Base-by-base conservation (phyloP, 64 coral and sea anemone species). In the Stichodactyla helianthus region DNA sequence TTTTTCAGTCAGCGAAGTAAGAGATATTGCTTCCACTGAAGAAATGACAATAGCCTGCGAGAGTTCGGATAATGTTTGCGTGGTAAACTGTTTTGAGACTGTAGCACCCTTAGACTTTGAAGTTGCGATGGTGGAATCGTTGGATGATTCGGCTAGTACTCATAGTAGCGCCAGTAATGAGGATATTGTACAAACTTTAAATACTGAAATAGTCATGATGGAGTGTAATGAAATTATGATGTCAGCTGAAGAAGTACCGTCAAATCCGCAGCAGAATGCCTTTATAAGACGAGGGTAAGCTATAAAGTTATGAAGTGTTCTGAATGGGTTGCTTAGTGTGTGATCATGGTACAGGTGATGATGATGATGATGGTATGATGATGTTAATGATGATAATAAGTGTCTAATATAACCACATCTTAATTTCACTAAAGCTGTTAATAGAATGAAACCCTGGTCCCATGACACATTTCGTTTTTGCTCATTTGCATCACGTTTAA, bases 251-350 rank as follows among this genome's bases (percentile, higher is more conserved):
- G 85, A 82, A 50, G 85, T 87, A 22, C 52, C 79, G 15, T 20
- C 79, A 27, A 86, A 51, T 54, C 90, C 85, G 22, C 28, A 79
- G 64, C 55, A 82, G 10, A 92, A 92, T 27, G 90, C 90, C 51
- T 58, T 87, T 9, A 76, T 87, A 2, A 86, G 90, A 50, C 62
- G 90, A 92, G 90, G 90, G 90, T 92, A 87, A 19, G 89, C 77
- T 79, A 10, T 6, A 6, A 58, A 58, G 55, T 58, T 58, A 58
- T 9, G 55, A 15, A 9, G 14, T 15, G 14, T 15, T 5, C 8
- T 11, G 55, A 44, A 3, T 44, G 35, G 35, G 35, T 44, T 3
- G 35, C 2, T 3, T 44, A 44, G 35, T 3, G 2, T 44, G 35
- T 44, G 35, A 44, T 44, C 35, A 44, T 44, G 35, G 35, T 44